Percentiles rank a stretch among this genome's conserved stretches.
Evolutionary conservation across 2,797 vertebrate species (phyloP).

Genomic region (Bradypus variegatus): DNA sequence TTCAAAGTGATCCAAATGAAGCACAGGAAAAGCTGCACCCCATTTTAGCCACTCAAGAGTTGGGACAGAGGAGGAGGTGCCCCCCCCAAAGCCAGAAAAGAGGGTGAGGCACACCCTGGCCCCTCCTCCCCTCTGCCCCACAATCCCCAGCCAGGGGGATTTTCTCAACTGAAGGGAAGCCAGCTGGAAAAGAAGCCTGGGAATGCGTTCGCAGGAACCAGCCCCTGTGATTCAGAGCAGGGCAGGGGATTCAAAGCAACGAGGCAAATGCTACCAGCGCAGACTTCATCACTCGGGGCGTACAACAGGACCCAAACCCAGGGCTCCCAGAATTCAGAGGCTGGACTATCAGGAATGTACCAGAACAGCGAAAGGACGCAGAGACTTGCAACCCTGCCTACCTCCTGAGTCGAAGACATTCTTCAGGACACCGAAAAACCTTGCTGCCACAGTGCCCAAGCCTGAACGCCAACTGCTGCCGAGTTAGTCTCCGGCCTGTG

Average conservation of each 20-base stretch:
- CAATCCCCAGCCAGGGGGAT: fast-evolving
- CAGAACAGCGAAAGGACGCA: too few species aligned
- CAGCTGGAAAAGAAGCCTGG: background rate
- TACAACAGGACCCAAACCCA: too few species aligned
- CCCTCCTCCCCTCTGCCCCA: background rate
- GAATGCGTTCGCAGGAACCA: background rate
- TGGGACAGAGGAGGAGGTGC: background rate
- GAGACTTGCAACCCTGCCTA: background rate
- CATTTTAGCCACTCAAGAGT: too few species aligned
- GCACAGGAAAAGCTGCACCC: background rate
- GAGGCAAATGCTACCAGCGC: too few species aligned
- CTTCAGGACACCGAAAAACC: background rate
- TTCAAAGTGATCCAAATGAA: background rate
- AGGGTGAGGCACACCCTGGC: background rate
- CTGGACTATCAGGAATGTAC: too few species aligned
- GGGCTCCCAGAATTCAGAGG: background rate
- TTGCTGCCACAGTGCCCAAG: background rate
- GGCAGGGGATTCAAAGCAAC: background rate
- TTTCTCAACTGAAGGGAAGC: background rate
- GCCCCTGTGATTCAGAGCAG: background rate
- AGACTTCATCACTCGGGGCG: too few species aligned
- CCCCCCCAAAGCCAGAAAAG: background rate
- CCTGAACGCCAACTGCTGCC: too few species aligned
- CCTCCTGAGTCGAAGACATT: background rate
- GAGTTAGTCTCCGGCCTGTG: too few species aligned